Evolutionary conservation across 2,113 vertebrate genomes (phyloP), one percentile per base, ranked within the genome.

Genomic region (Prietella phreatophila): DNA sequence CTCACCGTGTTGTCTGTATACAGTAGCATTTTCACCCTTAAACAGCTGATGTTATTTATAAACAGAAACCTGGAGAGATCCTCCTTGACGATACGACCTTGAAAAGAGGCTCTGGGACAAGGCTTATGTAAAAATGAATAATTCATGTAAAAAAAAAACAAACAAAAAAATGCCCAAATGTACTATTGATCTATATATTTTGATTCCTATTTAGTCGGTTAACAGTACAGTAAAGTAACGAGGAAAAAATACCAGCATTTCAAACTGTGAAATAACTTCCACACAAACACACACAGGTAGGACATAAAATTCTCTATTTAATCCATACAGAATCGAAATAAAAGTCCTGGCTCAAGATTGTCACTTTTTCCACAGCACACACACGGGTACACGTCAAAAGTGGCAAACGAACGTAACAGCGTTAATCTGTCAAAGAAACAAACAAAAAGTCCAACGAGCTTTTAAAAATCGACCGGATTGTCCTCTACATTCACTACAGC

Each of bases 291-390:
- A 93, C 92, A 89, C 71, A 30, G 65, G 42, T 69, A 61, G 42
- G 85, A 91, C 76, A 93, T 89, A 95, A 94, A 94, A 93, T 92
- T 87, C 92, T 93, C 92, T 92, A 91, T 96, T 96, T 96, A 95
- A 95, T 96, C 94, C 96, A 95, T 90, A 92, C 92, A 93, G 93
- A 91, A 93, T 94, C 91, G 94, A 94, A 94, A 95, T 93, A 93
- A 95, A 47, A 94, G 93, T 93, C 91, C 92, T 95, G 95, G 95
- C 94, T 95, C 92, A 94, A 95, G 95, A 96, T 96, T 96, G 95
- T 96, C 95, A 95, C 95, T 95, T 95, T 94, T 95, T 92, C 80
- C 95, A 96, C 95, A 93, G 94, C 94, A 96, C 95, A 93, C 93
- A 90, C 93, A 93, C 91, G 91, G 89, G 87, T 93, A 93, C 94